Conservation (phyloP, 2,888 invertebrate genomes). For the Drosophila anomelani region DNA sequence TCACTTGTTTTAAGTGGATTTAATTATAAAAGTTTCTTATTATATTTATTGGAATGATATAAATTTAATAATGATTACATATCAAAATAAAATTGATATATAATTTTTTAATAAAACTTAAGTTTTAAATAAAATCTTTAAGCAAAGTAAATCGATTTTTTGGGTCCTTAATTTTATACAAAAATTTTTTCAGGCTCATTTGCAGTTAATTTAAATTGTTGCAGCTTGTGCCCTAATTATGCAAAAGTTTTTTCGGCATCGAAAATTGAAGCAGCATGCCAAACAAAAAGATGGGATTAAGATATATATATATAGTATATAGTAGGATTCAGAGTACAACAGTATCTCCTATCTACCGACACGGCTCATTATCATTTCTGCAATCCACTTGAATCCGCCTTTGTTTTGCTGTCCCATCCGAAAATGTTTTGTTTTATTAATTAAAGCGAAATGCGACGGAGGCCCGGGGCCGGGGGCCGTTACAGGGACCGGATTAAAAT, state of each 20-base stretch:
- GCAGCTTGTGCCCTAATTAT: constrained; percentile 66
- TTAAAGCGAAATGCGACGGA: constrained; percentile 52
- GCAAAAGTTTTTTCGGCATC: constrained; percentile 64
- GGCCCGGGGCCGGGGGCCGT: constrained; percentile 28
- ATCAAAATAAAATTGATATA: neutral
- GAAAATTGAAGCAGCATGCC: neutral
- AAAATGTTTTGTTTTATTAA: constrained; percentile 55
- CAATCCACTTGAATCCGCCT: constrained; percentile 33
- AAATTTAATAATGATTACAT: neutral
- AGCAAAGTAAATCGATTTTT: neutral
- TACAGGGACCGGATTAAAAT: constrained; percentile 65
- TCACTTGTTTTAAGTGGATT: neutral
- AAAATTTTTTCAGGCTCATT: constrained; percentile 11
- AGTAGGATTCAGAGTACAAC: neutral
- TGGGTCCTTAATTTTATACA: neutral
- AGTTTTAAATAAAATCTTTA: neutral
- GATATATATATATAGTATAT: constrained; percentile 12
- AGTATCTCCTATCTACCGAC: constrained; percentile 13
- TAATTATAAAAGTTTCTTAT: neutral
- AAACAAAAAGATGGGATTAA: constrained; percentile 23
- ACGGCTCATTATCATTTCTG: constrained; percentile 23
- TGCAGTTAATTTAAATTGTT: constrained; percentile 39
- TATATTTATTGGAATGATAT: too few species aligned
- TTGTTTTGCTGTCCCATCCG: constrained; percentile 12
- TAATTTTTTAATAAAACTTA: neutral